Percentiles rank a stretch among this genome's conserved stretches.
Evolutionary conservation across 2,113 vertebrate genomes (phyloP).

Genomic region (Toxostoma redivivum): DNA sequence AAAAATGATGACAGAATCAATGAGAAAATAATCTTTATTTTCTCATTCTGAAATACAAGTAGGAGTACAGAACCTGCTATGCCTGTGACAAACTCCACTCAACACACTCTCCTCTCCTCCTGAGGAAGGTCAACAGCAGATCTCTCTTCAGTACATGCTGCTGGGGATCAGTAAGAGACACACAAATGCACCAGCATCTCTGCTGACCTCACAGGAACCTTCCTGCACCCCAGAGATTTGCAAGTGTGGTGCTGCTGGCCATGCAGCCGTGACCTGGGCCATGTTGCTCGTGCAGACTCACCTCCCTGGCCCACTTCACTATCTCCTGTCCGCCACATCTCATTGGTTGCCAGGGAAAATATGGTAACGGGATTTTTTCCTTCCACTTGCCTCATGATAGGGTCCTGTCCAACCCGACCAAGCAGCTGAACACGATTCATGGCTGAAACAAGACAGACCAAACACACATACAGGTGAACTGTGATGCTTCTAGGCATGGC

Average conservation of each 20-base stretch:
- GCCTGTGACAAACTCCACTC: neutral
- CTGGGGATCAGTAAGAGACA: neutral
- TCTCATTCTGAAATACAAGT: neutral
- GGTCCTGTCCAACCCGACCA: constrained; percentile 94
- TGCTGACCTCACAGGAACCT: neutral
- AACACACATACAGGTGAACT: neutral
- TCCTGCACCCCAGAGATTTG: neutral
- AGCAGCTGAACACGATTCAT: constrained; percentile 92
- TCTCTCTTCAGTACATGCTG: neutral
- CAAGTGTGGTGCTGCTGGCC: neutral
- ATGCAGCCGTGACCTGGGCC: neutral
- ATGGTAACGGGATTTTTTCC: constrained; percentile 94
- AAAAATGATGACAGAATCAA: neutral
- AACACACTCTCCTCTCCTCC: neutral
- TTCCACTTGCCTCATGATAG: constrained; percentile 94
- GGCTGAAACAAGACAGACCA: constrained; percentile 66
- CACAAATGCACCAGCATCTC: neutral
- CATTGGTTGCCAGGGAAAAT: constrained; percentile 96
- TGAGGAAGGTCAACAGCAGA: neutral
- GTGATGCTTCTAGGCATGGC: neutral
- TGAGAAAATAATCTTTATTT: neutral
- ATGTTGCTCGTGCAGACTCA: neutral
- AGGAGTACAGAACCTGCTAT: neutral
- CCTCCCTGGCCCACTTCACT: constrained; percentile 71
- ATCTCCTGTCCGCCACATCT: constrained; percentile 92